These are phyloP conservation scores for Trachurus trachurus DNA, from an alignment of 2,797 vertebrate genomes.

Conservation along the genomic window DNA sequence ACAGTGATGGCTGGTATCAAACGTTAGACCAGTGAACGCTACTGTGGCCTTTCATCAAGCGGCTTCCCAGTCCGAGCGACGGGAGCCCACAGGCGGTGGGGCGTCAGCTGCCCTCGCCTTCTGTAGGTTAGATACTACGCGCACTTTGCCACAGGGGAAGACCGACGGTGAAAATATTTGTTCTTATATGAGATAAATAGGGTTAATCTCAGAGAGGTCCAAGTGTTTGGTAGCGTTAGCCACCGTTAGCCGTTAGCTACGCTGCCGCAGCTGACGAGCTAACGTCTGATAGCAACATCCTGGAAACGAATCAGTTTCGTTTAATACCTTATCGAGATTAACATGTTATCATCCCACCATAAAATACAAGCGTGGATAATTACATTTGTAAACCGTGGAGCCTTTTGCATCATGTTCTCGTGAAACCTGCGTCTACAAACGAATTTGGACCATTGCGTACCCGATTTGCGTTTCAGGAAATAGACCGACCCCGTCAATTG, in stretches of 20 bases:
- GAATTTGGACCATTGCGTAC: background rate
- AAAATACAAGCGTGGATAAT: rapidly evolving
- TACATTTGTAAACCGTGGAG: rapidly evolving
- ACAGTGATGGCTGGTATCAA: conserved; percentile 36
- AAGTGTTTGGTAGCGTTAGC: conserved; percentile 47
- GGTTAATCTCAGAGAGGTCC: conserved; percentile 15
- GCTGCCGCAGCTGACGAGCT: conserved; percentile 39
- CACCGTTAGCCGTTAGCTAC: conserved; percentile 40
- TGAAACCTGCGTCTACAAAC: background rate
- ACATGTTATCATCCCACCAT: rapidly evolving
- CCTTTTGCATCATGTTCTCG: rapidly evolving
- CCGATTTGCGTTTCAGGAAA: conserved; percentile 62
- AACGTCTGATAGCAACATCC: conserved; percentile 41
- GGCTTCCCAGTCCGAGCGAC: background rate
- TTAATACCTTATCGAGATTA: rapidly evolving
- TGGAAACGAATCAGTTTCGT: background rate
- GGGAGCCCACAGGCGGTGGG: rapidly evolving
- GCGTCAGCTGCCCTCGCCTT: background rate
- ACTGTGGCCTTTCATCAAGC: conserved; percentile 55
- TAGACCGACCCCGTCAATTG: conserved; percentile 65
- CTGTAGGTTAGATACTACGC: rapidly evolving
- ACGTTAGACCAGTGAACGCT: conserved; percentile 23
- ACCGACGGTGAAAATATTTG: rapidly evolving
- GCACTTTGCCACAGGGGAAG: background rate
- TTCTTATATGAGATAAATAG: background rate